Evolutionary conservation across 2,113 vertebrate genomes (phyloP).

Genomic region (Bujurquina vittata): DNA sequence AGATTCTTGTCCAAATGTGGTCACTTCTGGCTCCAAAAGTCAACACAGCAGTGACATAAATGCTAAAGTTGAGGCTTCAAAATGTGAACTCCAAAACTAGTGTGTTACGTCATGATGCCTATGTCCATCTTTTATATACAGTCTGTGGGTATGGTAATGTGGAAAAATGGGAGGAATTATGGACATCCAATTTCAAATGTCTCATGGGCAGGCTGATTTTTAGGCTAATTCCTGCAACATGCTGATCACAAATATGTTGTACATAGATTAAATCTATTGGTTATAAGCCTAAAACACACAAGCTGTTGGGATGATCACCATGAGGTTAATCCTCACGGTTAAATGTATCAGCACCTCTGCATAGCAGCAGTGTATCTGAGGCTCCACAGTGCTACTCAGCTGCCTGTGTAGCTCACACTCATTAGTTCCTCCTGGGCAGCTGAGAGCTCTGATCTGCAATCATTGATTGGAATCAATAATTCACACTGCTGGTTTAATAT

Average conservation of each 20-base stretch:
- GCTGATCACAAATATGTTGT: not conserved
- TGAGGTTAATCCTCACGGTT: not conserved
- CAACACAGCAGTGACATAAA: not conserved
- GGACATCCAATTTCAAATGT: no score
- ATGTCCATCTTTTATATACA: not conserved
- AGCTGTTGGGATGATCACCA: not conserved
- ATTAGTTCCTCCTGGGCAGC: constrained; percentile 53
- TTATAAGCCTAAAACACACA: not conserved
- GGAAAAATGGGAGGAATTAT: not conserved
- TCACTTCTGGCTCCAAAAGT: not conserved
- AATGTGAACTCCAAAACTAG: not conserved
- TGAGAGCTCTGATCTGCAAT: constrained; percentile 66
- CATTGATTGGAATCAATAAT: constrained; percentile 74
- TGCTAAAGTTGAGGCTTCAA: not conserved
- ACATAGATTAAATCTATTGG: not conserved
- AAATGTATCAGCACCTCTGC: not conserved
- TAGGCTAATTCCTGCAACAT: not conserved
- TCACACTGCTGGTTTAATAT: constrained; percentile 63
- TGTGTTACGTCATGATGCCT: not conserved
- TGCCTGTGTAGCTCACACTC: constrained; percentile 27
- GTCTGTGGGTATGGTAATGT: not conserved
- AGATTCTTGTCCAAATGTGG: not conserved
- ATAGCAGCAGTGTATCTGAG: not conserved
- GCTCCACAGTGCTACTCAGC: not conserved
- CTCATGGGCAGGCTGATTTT: not conserved